phyloP scores from a whole-genome alignment of 2,888 invertebrate genomes.

The Heliconius sara region DNA sequence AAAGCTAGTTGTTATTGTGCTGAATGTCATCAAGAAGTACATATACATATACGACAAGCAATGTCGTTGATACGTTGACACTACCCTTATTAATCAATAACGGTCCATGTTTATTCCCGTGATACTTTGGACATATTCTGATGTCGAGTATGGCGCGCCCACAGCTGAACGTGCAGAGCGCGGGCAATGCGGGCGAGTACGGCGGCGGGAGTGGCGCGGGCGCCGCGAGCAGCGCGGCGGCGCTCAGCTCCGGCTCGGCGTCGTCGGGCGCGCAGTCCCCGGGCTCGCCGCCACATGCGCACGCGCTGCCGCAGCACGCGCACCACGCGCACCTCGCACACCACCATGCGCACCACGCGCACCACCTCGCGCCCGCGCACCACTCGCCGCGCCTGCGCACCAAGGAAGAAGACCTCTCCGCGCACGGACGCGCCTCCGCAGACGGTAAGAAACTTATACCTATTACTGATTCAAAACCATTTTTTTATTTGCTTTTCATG shows the following conservation, averaged over 20 bases:
- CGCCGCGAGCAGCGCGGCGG: constrained; percentile 57
- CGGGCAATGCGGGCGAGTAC: constrained; percentile 57
- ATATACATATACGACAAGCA: no score
- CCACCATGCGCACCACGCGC: constrained; percentile 58
- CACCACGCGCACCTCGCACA: constrained; percentile 61
- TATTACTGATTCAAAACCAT: no score
- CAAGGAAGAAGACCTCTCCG: constrained; percentile 86
- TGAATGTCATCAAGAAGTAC: no score
- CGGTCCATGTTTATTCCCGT: not conserved
- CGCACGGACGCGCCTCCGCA: constrained; percentile 85
- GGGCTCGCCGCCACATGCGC: constrained; percentile 62
- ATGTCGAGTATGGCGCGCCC: not conserved
- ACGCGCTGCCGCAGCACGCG: constrained; percentile 54
- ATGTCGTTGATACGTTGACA: no score
- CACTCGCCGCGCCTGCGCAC: constrained; percentile 77
- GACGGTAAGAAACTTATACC: constrained; percentile 72
- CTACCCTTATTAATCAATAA: not conserved
- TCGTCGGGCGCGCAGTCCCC: constrained; percentile 78
- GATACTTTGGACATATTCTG: not conserved
- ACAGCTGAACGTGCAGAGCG: constrained; percentile 79
- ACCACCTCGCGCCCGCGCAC: constrained; percentile 62
- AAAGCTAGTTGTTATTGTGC: no score
- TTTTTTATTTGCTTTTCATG: no score
- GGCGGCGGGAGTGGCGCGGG: constrained; percentile 57
- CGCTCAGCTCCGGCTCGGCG: constrained; percentile 73